Base-by-base conservation (phyloP, 2,113 vertebrate genomes). In the Forbesichthys agassizii region DNA sequence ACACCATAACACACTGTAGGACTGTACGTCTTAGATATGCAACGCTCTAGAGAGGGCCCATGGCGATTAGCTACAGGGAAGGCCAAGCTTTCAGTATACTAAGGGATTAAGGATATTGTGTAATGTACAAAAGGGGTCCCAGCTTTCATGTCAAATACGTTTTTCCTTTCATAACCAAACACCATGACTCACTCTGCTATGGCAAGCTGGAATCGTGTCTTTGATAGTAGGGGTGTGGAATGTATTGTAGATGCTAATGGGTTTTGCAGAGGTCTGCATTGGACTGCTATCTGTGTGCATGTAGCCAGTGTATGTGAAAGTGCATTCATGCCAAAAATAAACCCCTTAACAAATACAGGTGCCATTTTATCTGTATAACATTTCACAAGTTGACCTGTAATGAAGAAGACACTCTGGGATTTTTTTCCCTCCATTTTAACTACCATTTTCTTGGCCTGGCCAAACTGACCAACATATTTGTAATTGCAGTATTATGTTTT, bases 151-250 rank as follows among this genome's bases (percentile, higher is more conserved):
- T 86, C 68, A 85, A 85, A 88, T 78, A 84, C 71, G 79, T 69
- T 27, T 75, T 64, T 75, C 64, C 75, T 79, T 71, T 71, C 72
- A 53, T 64, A 71, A 73, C 73, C 75, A 73, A 77, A 81, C 76
- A 78, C 74, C 72, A 68, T 86, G 84, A 89, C 73, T 82, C 85
- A 85, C 48, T 48, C 55, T 66, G 79, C 7, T 18, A 18, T 55
- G 82, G 84, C 82, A 82, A 55, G 64, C 78, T 77, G 68, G 27
- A 80, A 84, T 77, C 27, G 75, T 75, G 69, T 85, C 82, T 86
- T 89, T 88, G 88, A 86, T 88, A 86, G 83, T 85, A 72, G 76
- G 86, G 84, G 88, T 85, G 81, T 77, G 81, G 81, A 74, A 27
- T 27, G 27, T 27, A 27, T 27, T 78, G 71, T 81, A 77, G 69